Evolutionary conservation across 2,888 invertebrate species (phyloP).

Genomic region (Timandra comae): DNA sequence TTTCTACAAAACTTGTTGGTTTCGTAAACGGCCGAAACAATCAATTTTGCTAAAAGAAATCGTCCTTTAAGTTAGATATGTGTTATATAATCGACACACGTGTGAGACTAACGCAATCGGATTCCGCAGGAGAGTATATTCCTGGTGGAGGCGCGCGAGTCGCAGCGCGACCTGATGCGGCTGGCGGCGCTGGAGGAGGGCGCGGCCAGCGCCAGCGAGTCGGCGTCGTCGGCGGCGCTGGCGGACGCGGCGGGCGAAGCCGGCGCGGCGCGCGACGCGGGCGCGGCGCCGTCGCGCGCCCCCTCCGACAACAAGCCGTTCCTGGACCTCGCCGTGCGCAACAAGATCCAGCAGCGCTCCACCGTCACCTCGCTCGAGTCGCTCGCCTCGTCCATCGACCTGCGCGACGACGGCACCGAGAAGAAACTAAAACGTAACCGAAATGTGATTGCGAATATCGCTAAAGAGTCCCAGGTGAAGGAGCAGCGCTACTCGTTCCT

Average conservation of each 20-base stretch:
- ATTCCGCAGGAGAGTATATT: slow-evolving; percentile 89
- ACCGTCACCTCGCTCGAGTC: slow-evolving; percentile 78
- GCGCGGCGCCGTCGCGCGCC: slow-evolving; percentile 2
- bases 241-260: slow-evolving; percentile 48
- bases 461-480: slow-evolving; percentile 58
- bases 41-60: too few relatives aligned
- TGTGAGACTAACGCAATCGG: too few relatives aligned
- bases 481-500: slow-evolving; percentile 44
- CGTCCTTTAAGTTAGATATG: too few relatives aligned
- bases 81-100: too few relatives aligned
- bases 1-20: too few relatives aligned
- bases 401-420: slow-evolving; percentile 34
- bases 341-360: slow-evolving; percentile 39
- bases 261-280: slow-evolving; percentile 43
- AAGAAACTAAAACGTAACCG: slow-evolving; percentile 44
- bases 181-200: slow-evolving; percentile 41
- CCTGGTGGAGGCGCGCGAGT: slow-evolving; percentile 85
- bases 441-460: too few relatives aligned
- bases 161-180: slow-evolving; percentile 79
- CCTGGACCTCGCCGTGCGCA: slow-evolving; percentile 45
- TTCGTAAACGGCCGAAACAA: too few relatives aligned
- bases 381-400: slow-evolving; percentile 55
- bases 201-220: slow-evolving; percentile 8
- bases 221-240: slow-evolving; percentile 1
- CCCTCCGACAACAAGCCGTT: slow-evolving; percentile 21